These are phyloP conservation scores for Epinotia bilunana DNA, from an alignment of 2,888 invertebrate species.

Conservation along the genomic window DNA sequence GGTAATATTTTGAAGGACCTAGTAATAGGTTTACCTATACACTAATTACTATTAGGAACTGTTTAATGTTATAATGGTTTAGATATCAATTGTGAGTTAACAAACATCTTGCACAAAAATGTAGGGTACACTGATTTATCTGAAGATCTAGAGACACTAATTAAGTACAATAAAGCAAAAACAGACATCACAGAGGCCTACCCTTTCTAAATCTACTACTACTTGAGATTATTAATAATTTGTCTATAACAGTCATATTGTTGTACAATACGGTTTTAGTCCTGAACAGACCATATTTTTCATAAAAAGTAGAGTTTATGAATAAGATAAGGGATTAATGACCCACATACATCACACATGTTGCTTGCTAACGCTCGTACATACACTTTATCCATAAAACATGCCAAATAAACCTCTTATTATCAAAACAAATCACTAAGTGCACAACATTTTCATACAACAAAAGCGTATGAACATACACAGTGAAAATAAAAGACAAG, in stretches of 20 bases:
- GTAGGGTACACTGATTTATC: no score
- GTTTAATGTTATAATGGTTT: no score
- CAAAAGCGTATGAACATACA: neutral
- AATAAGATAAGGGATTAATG: neutral
- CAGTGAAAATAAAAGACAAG: slow-evolving; percentile 16
- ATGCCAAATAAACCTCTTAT: neutral
- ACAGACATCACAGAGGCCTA: no score
- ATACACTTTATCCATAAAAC: neutral
- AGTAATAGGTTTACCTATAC: neutral
- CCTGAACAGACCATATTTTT: neutral
- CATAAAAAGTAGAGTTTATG: neutral
- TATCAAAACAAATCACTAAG: neutral
- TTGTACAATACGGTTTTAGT: neutral
- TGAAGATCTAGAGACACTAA: no score
- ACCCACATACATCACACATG: slow-evolving; percentile 27
- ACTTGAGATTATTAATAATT: neutral
- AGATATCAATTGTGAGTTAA: no score
- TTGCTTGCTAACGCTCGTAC: neutral
- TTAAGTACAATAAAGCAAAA: no score
- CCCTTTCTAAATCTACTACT: no score
- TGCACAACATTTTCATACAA: neutral
- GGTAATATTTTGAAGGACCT: neutral
- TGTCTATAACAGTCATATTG: neutral
- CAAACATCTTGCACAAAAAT: no score
- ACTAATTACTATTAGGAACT: no score